A percentile compares a stretch with the other conserved stretches of the same genome.
phyloP scores from a whole-genome alignment of 1,140 invertebrate species.

The Gerris buenoi region DNA sequence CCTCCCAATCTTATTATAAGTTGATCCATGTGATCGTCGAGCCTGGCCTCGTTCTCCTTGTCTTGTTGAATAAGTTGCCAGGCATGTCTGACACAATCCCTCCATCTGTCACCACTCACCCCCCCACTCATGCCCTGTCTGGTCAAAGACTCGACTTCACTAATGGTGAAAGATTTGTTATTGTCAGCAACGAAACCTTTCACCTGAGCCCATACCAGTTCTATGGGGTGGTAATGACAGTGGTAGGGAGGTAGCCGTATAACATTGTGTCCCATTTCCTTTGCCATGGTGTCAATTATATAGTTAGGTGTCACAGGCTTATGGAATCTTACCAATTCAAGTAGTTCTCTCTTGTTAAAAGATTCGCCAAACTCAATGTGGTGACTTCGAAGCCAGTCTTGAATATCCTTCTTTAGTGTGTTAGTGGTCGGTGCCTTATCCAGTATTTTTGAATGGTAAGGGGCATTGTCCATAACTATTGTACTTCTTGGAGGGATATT shows the following conservation, averaged over 20 bases:
- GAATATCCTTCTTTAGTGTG: neutral
- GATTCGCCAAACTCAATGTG: neutral
- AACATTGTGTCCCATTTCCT: constrained; percentile 16
- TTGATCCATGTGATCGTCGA: neutral
- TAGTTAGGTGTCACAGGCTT: neutral
- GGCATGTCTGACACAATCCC: neutral
- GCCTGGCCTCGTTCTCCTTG: neutral
- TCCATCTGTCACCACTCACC: neutral
- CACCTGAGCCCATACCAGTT: constrained; percentile 21
- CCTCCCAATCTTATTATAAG: neutral
- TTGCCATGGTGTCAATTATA: constrained; percentile 3
- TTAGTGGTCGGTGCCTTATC: neutral
- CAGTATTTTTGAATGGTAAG: neutral
- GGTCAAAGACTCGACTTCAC: constrained; percentile 10
- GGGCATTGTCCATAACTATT: neutral
- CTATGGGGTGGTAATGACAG: constrained; percentile 22
- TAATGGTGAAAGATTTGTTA: constrained; percentile 20
- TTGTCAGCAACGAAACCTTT: constrained; percentile 17
- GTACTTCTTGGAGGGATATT: neutral
- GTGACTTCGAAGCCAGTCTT: neutral
- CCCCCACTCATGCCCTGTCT: neutral
- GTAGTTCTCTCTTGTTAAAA: neutral
- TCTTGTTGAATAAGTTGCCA: neutral
- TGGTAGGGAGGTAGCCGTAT: constrained; percentile 23
- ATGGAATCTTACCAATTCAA: neutral